Percentiles rank a stretch among this genome's conserved stretches.
These are phyloP conservation scores for Vannuccia rotundouncinata DNA, from an alignment of 2,888 invertebrate genomes.

Conservation along the genomic window DNA sequence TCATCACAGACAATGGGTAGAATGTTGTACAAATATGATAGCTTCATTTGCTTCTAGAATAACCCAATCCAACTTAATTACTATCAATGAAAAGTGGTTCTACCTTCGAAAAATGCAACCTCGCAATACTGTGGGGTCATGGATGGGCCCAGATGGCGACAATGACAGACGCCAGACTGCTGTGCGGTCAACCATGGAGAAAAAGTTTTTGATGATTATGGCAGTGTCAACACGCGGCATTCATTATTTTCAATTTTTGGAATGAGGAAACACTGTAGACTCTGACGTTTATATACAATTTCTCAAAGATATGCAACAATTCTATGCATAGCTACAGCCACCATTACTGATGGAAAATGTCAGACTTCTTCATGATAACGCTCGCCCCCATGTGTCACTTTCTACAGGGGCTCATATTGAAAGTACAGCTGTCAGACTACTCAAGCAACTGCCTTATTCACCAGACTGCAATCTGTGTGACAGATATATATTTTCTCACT, in stretches of 20 bases:
- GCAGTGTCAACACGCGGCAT: not conserved
- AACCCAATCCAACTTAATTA: slow-evolving; percentile 20
- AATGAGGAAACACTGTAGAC: slow-evolving; percentile 2
- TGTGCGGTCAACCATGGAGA: slow-evolving; percentile 16
- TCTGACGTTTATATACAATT: slow-evolving; percentile 16
- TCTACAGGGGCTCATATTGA: not conserved
- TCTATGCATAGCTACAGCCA: slow-evolving; percentile 19
- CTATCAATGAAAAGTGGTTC: slow-evolving; percentile 7
- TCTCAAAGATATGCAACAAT: slow-evolving; percentile 4
- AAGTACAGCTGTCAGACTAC: not conserved
- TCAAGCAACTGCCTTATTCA: not conserved
- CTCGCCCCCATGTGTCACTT: slow-evolving; percentile 9
- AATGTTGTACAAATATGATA: slow-evolving; percentile 29
- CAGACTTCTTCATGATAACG: not conserved
- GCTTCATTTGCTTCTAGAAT: slow-evolving; percentile 18
- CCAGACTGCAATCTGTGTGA: not conserved
- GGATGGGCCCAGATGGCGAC: slow-evolving; percentile 19
- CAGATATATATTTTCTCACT: not conserved
- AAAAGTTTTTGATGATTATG: slow-evolving; percentile 2
- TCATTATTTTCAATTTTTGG: slow-evolving; percentile 18
- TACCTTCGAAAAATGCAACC: not conserved
- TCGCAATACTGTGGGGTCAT: slow-evolving; percentile 21
- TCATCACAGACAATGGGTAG: not conserved
- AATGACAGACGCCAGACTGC: slow-evolving; percentile 12
- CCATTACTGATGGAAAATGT: slow-evolving; percentile 17